phyloP scores from a whole-genome alignment of 2,113 vertebrate species.

The Rattus rattus region DNA sequence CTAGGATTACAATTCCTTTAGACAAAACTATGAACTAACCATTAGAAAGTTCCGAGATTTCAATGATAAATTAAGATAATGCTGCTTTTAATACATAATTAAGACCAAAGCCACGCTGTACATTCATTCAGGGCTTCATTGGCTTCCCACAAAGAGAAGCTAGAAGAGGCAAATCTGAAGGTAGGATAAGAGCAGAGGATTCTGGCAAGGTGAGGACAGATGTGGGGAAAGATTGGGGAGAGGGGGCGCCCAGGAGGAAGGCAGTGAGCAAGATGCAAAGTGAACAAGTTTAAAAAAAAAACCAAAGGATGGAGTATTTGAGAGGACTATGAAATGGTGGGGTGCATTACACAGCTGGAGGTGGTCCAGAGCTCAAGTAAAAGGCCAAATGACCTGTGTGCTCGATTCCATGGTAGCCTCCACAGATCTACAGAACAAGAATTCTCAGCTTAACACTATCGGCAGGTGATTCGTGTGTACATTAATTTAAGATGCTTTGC shows the following conservation, averaged over 20 bases:
- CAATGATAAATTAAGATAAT: conserved; percentile 49
- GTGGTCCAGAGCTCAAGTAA: neutral
- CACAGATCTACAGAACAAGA: neutral
- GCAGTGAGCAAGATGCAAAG: no score
- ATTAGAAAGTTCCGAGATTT: neutral
- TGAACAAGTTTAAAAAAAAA: no score
- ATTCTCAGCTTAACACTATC: conserved; percentile 24
- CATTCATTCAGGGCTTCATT: neutral
- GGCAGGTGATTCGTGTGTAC: neutral
- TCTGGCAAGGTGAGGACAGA: neutral
- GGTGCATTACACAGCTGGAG: neutral
- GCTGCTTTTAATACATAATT: neutral
- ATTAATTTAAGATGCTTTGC: conserved; percentile 10
- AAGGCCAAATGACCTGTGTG: neutral
- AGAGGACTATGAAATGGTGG: neutral
- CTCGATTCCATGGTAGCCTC: neutral
- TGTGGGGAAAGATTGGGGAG: no score
- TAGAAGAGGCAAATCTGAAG: conserved; percentile 19
- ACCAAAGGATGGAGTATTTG: neutral
- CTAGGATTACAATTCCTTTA: conserved; percentile 35
- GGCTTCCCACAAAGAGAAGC: neutral
- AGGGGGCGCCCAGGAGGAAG: no score
- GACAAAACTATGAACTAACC: conserved; percentile 18
- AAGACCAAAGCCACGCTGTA: neutral
- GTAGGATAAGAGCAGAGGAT: neutral